Conservation (phyloP, 23 tunicate species). For the Styela plicata region DNA sequence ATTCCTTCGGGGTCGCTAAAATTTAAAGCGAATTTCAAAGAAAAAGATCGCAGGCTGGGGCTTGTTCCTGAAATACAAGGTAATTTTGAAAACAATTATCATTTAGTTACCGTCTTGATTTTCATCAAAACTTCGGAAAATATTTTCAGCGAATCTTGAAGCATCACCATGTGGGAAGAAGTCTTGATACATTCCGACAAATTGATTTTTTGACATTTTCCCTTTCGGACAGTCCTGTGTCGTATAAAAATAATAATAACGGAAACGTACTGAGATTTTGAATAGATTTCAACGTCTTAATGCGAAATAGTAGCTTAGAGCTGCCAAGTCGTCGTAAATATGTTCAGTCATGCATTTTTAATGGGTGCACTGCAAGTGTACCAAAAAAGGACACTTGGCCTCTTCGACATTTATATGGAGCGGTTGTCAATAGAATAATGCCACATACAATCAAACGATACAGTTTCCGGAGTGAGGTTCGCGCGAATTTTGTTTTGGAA, state of each 20-base stretch:
- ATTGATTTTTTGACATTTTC: conserved; percentile 27
- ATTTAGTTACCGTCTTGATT: conserved; percentile 83
- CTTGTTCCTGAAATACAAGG: too few relatives aligned
- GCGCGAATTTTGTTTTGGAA: too few relatives aligned
- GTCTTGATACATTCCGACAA: conserved; percentile 28
- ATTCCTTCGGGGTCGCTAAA: too few relatives aligned
- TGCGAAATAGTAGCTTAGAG: background rate
- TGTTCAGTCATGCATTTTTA: background rate
- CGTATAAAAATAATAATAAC: background rate
- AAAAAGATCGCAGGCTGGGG: too few relatives aligned
- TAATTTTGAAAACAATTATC: too few relatives aligned
- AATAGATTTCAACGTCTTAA: background rate
- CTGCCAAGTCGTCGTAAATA: background rate
- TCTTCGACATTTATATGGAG: conserved; percentile 9
- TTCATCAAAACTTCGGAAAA: conserved; percentile 82
- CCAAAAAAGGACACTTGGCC: background rate
- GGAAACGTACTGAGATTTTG: background rate
- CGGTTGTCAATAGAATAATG: too few relatives aligned
- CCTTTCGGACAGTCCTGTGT: conserved; percentile 34
- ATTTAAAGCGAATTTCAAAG: too few relatives aligned
- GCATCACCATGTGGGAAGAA: conserved; percentile 44
- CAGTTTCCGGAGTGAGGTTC: too few relatives aligned
- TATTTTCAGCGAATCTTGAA: conserved; percentile 56
- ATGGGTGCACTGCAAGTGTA: background rate
- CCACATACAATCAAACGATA: too few relatives aligned